A percentile compares a stretch with the other conserved stretches of the same genome.
Conservation (phyloP, 2,113 vertebrate genomes). For the Elephantulus edwardii region DNA sequence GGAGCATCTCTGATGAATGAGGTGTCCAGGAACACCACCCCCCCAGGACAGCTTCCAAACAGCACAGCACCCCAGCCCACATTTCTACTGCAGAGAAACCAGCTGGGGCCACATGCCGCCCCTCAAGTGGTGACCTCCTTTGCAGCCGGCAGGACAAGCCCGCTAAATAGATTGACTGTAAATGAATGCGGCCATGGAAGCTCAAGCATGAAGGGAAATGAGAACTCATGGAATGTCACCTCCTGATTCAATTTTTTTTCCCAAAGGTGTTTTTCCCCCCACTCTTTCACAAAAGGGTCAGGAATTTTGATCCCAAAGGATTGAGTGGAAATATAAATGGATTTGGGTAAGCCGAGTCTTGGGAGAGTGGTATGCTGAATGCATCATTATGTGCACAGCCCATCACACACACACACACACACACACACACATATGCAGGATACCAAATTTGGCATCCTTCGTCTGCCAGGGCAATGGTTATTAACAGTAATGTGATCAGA, state of each 20-base stretch:
- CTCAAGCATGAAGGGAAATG: constrained; percentile 67
- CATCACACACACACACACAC: neutral
- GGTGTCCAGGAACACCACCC: neutral
- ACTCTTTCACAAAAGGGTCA: constrained; percentile 44
- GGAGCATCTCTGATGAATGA: neutral
- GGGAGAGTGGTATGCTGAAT: neutral
- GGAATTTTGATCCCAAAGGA: constrained; percentile 63
- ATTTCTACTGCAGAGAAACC: constrained; percentile 37
- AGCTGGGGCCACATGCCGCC: constrained; percentile 67
- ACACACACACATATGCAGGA: neutral
- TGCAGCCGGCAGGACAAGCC: neutral
- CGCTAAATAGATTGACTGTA: constrained; percentile 51
- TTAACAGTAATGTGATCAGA: neutral
- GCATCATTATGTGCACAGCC: neutral
- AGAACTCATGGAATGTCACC: constrained; percentile 34
- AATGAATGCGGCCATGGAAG: constrained; percentile 55
- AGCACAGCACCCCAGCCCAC: neutral
- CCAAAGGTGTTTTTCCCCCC: constrained; percentile 40
- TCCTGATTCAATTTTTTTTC: neutral
- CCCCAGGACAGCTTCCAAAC: neutral
- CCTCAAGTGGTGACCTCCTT: constrained; percentile 12
- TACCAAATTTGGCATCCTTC: neutral
- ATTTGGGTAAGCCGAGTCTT: neutral
- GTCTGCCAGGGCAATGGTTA: neutral
- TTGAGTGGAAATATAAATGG: neutral